Base-by-base conservation (phyloP, 1,140 invertebrate genomes). In the Drosophila burlai region DNA sequence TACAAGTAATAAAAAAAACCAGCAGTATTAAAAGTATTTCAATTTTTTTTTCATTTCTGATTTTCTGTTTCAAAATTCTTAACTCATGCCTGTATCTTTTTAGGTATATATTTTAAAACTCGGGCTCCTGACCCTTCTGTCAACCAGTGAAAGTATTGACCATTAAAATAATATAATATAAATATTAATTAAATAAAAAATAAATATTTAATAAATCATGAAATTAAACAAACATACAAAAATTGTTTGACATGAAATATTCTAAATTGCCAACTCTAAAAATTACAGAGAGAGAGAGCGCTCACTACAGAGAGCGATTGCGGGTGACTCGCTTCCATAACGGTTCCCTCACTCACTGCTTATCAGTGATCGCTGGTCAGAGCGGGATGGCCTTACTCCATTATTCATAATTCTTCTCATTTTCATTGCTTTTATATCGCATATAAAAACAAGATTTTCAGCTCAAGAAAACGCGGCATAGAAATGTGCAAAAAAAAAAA, bases 341-440 rank as follows among this genome's bases (percentile, higher is more conserved):
- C 59, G 36, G 58, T 76, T 52, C 63, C 63, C 47, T 45, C 58
- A 18, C 62, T 65, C 40, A 38, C 24, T 54, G 50, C 83, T 86
- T 86, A 86, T 85, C 85, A 90, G 63, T 50, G 84, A 84, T 83
- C 83, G 80, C 66, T 65, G 55, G 49, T 26, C 42, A 45, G 52
- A 87, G 63, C 16, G 76, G 62, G 63, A 73, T 36, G 52, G 65
- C 55, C 13, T 74, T 13, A 24, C 21, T 66, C 40, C 43, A 49
- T 45, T 43, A 34, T 76, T 58, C 62, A 77, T 49, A 62, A 74
- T 62, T 74, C 11, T 13, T 50, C 42, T 49, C 38, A 4, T 43
- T 49, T 52, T 42, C 16, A 43, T 50, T 38, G 45, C 64, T 29
- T 63, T 66, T 64, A 68, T 81, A 75, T 86, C 75, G 68, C 61